Percentiles rank a stretch among this genome's conserved stretches.
Evolutionary conservation across 2,888 invertebrate species (phyloP).

Genomic region (Allygus modestus): DNA sequence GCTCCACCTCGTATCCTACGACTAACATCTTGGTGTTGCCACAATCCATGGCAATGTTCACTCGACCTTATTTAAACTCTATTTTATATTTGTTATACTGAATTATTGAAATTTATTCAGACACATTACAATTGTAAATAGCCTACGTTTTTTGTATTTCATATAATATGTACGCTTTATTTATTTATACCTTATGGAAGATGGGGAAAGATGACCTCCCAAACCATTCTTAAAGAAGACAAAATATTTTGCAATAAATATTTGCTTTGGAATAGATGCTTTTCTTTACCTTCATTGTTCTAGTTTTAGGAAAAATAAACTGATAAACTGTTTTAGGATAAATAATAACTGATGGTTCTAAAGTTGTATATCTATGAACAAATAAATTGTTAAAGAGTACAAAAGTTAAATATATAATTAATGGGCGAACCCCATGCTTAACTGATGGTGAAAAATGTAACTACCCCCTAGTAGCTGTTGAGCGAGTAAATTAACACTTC

Average conservation of each 20-base stretch:
- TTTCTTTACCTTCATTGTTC: background rate
- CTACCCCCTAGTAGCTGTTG: too few species aligned
- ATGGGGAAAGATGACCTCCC: conserved; percentile 63
- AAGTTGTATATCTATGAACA: too few species aligned
- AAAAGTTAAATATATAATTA: too few species aligned
- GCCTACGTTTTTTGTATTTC: conserved; percentile 34
- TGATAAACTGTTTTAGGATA: too few species aligned
- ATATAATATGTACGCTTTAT: conserved; percentile 56
- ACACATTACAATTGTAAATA: conserved; percentile 47
- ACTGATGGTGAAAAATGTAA: too few species aligned
- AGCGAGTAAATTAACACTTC: too few species aligned
- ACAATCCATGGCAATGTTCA: background rate
- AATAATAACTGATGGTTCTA: too few species aligned
- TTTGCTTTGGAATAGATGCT: conserved; percentile 43
- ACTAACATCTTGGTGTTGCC: conserved; percentile 42
- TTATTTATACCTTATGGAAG: conserved; percentile 64
- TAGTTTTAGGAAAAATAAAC: too few species aligned
- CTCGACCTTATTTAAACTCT: background rate
- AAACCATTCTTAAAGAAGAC: conserved; percentile 42
- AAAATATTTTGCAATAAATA: conserved; percentile 57
- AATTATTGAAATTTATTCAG: conserved; percentile 27
- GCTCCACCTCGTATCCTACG: background rate
- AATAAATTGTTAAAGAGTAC: too few species aligned
- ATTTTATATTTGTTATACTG: conserved; percentile 29
- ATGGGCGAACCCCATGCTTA: too few species aligned